phyloP scores from a whole-genome alignment of 2,113 vertebrate genomes.

The Anarhynchus alexandrinus region DNA sequence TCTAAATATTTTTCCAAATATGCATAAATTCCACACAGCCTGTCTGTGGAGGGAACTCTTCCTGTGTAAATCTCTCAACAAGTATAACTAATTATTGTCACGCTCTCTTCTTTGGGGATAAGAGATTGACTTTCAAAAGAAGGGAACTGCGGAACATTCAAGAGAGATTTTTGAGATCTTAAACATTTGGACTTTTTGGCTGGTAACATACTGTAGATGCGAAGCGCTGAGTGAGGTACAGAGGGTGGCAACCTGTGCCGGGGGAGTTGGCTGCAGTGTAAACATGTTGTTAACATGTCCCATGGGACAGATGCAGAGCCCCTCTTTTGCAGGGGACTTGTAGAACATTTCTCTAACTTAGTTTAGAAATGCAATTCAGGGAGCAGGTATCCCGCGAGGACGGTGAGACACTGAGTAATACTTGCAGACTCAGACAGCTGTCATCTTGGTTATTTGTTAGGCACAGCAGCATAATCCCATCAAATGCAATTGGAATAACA shows the following conservation, averaged over 20 bases:
- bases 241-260: not conserved
- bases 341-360: not conserved
- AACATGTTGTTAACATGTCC: not conserved
- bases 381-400: not conserved
- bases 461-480: not conserved
- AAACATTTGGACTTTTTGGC: not conserved
- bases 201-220: not conserved
- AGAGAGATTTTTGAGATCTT: not conserved
- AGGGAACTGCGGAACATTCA: not conserved
- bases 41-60: not conserved
- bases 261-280: not conserved
- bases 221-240: not conserved
- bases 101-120: not conserved
- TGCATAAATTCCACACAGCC: not conserved
- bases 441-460: not conserved
- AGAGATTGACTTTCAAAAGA: not conserved
- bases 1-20: slow-evolving; percentile 47
- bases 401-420: not conserved
- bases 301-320: accelerated
- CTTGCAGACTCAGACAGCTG: not conserved
- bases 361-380: not conserved
- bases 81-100: not conserved
- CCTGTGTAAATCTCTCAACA: not conserved
- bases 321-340: not conserved
- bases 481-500: not conserved